Evolutionary conservation across 2,888 invertebrate genomes (phyloP).

Genomic region (Coleophora deauratella): DNA sequence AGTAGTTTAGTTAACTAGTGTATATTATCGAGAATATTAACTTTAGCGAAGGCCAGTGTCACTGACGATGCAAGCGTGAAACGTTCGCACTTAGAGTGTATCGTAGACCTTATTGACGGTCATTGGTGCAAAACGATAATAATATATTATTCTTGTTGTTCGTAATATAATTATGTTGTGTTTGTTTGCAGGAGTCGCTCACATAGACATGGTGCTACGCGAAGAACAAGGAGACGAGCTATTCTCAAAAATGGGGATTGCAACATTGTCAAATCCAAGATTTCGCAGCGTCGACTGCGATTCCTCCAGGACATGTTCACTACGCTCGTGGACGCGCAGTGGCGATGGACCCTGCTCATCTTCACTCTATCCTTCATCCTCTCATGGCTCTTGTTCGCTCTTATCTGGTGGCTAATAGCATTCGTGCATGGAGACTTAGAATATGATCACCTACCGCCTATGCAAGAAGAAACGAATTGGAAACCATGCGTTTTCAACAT

Average conservation of each 20-base stretch:
- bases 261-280: slow-evolving; percentile 92
- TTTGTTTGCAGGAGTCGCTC: slow-evolving; percentile 77
- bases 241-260: slow-evolving; percentile 97
- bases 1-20: slow-evolving; percentile 33
- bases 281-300: slow-evolving; percentile 85
- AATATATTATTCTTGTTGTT: slow-evolving; percentile 29
- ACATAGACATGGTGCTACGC: slow-evolving; percentile 78
- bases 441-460: slow-evolving; percentile 68
- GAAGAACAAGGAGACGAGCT: slow-evolving; percentile 86
- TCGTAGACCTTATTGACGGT: slow-evolving; percentile 31
- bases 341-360: slow-evolving; percentile 92
- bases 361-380: slow-evolving; percentile 90
- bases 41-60: slow-evolving; percentile 51
- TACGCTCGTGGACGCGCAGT: slow-evolving; percentile 91
- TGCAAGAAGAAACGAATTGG: slow-evolving; percentile 74
- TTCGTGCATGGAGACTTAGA: slow-evolving; percentile 90
- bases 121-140: slow-evolving; percentile 31
- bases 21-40: slow-evolving; percentile 50
- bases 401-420: slow-evolving; percentile 91
- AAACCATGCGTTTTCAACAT: slow-evolving; percentile 88
- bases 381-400: slow-evolving; percentile 89
- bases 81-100: slow-evolving; percentile 43
- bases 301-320: slow-evolving; percentile 90
- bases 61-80: slow-evolving; percentile 46
- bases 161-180: slow-evolving; percentile 11